Evolutionary conservation across 2,113 vertebrate genomes (phyloP), one percentile per base, ranked within the genome.

Genomic region (Gobius niger): DNA sequence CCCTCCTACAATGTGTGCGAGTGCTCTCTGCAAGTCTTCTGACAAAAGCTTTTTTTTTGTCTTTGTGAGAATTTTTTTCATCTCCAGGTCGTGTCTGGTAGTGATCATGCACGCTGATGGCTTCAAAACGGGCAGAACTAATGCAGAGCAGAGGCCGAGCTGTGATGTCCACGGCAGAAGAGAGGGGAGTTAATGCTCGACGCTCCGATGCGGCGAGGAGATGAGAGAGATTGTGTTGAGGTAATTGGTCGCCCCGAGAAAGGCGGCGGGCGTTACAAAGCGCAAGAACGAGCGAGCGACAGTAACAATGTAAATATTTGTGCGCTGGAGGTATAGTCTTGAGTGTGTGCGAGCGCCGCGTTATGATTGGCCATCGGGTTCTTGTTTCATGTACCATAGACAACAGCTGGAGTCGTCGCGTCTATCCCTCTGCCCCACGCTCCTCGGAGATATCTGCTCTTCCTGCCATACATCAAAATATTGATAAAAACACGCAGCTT

Each of bases 81-180:
- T 16, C 13, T 18, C 76, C 65, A 64, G 81, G 81, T 85, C 59
- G 67, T 72, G 80, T 80, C 85, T 93, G 89, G 75, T 81, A 76
- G 83, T 88, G 86, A 92, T 91, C 89, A 91, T 76, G 70, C 90
- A 89, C 70, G 70, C 82, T 74, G 85, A 89, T 88, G 71, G 69
- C 77, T 88, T 88, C 80, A 88, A 89, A 91, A 91, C 77, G 83
- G 82, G 86, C 82, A 89, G 88, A 93, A 91, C 92, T 91, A 92
- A 93, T 87, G 75, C 79, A 70, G 80, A 84, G 84, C 90, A 91
- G 89, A 80, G 49, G 68, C 5, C 63, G 60, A 70, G 81, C 76
- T 76, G 80, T 77, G 82, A 83, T 77, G 77, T 81, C 75, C 78
- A 68, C 51, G 5, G 62, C 64, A 71, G 73, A 9, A 67, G 61